Conservation (phyloP, 2,113 vertebrate species). For the Sitta europaea region DNA sequence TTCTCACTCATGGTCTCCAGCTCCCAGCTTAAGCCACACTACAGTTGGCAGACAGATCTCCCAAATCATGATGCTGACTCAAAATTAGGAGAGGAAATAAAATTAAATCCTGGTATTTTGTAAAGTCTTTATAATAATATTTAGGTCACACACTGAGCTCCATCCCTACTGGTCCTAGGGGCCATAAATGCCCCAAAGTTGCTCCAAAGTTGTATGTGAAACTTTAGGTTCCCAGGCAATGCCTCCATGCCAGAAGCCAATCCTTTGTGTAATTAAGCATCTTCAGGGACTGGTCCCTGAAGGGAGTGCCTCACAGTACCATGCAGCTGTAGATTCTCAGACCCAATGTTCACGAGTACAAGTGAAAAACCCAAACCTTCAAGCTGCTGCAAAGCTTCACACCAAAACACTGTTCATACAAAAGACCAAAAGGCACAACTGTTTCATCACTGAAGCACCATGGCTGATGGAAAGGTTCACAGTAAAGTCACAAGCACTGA, state of each 20-base stretch:
- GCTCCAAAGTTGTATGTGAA: background rate
- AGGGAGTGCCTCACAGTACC: background rate
- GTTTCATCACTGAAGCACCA: background rate
- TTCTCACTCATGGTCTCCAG: background rate
- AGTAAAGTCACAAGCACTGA: background rate
- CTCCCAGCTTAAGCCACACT: background rate
- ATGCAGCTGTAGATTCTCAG: background rate
- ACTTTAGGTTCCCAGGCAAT: background rate
- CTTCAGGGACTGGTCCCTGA: background rate
- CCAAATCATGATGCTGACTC: fast-evolving
- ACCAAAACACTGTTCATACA: background rate
- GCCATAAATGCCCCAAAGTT: background rate
- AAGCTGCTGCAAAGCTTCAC: background rate
- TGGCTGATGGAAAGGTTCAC: background rate
- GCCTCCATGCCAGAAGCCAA: background rate
- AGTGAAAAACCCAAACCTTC: background rate
- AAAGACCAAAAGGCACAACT: background rate
- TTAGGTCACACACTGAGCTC: background rate
- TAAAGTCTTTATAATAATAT: background rate
- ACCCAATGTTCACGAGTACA: fast-evolving
- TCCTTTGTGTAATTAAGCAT: background rate
- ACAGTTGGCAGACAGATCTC: background rate
- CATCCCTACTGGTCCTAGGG: background rate
- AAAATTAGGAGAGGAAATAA: background rate
- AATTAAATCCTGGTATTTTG: background rate